A percentile compares a stretch with the other conserved stretches of the same genome.
Conservation (phyloP, 2,797 vertebrate genomes). For the Onychomys leucogaster region DNA sequence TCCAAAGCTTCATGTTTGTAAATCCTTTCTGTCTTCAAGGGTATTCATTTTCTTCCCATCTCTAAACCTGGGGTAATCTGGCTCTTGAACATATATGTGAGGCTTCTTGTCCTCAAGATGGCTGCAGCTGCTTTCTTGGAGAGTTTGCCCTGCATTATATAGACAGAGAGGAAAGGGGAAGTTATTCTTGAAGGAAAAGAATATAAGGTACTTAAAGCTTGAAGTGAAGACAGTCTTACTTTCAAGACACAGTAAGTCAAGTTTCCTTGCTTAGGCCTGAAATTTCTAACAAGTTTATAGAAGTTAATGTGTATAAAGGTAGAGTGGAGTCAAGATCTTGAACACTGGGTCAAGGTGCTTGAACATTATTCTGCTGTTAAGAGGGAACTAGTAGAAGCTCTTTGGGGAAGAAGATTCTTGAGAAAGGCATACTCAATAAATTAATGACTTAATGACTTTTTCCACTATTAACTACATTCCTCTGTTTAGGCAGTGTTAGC, state of each 20-base stretch:
- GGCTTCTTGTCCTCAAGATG: background rate
- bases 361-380: slow-evolving; percentile 39
- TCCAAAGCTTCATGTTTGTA: background rate
- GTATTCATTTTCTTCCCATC: slow-evolving; percentile 13
- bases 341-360: background rate
- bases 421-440: slow-evolving; percentile 50
- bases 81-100: background rate
- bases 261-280: background rate
- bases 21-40: slow-evolving; percentile 50
- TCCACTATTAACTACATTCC: slow-evolving; percentile 7
- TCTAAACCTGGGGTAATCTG: background rate
- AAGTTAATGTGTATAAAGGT: background rate
- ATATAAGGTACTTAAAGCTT: slow-evolving; percentile 9
- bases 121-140: background rate
- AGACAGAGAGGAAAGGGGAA: slow-evolving; percentile 31
- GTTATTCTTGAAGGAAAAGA: slow-evolving; percentile 26
- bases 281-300: slow-evolving; percentile 51
- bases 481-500: background rate
- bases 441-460: background rate
- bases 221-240: background rate
- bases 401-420: background rate
- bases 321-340: background rate
- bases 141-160: background rate
- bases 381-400: slow-evolving; percentile 27
- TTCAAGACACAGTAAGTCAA: background rate